These are phyloP conservation scores for Odontothrips loti DNA, from an alignment of 2,888 invertebrate species.

Conservation along the genomic window DNA sequence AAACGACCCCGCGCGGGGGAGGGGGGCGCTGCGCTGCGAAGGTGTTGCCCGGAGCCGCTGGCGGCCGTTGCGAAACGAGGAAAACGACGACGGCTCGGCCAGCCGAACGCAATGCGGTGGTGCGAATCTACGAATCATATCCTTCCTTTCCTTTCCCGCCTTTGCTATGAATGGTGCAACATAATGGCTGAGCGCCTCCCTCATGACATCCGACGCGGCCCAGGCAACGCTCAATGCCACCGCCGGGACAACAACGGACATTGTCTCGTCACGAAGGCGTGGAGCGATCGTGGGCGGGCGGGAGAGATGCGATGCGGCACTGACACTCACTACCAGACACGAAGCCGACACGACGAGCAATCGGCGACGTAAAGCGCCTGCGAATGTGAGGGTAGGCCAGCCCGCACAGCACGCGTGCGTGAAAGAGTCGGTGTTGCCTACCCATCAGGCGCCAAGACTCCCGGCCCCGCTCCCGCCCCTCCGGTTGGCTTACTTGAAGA, in stretches of 20 bases:
- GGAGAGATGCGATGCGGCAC: too few species aligned
- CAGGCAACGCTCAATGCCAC: background rate
- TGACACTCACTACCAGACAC: too few species aligned
- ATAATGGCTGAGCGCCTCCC: background rate
- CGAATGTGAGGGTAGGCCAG: too few species aligned
- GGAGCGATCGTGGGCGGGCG: background rate
- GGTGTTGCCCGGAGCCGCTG: too few species aligned
- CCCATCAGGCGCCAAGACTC: too few species aligned
- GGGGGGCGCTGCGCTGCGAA: background rate
- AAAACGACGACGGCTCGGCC: background rate
- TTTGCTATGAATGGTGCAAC: background rate
- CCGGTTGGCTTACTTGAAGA: slow-evolving; percentile 18
- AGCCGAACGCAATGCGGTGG: background rate
- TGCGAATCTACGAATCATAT: slow-evolving; percentile 13
- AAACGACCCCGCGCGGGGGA: background rate
- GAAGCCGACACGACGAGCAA: too few species aligned
- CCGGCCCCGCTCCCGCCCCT: too few species aligned
- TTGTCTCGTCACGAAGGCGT: background rate
- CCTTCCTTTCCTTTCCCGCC: background rate
- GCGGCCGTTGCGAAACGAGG: slow-evolving; percentile 1
- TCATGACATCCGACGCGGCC: slow-evolving; percentile 1
- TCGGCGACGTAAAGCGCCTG: too few species aligned
- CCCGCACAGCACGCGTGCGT: too few species aligned
- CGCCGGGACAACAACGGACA: background rate
- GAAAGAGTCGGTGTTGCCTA: too few species aligned